A percentile compares a stretch with the other conserved stretches of the same genome.
phyloP scores from a whole-genome alignment of 2,113 vertebrate species.

The Neogale vison region DNA sequence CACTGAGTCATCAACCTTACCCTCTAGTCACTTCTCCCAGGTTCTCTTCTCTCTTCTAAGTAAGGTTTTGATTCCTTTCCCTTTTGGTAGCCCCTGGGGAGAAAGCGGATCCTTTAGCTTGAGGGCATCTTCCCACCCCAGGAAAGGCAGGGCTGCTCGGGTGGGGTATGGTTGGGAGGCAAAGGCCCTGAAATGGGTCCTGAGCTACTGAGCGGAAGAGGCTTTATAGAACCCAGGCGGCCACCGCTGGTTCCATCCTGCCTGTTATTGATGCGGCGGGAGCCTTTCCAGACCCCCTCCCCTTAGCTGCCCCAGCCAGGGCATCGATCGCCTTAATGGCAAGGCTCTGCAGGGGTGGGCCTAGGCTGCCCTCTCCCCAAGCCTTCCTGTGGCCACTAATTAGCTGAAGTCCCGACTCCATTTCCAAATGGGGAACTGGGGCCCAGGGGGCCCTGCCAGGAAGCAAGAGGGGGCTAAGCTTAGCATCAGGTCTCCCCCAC shows the following conservation, averaged over 20 bases:
- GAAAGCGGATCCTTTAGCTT: neutral
- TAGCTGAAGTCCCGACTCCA: constrained; percentile 37
- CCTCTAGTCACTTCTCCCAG: neutral
- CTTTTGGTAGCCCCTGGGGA: neutral
- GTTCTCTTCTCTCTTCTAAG: neutral
- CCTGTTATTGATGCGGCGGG: constrained; percentile 43
- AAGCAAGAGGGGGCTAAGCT: neutral
- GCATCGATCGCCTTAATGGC: constrained; percentile 70
- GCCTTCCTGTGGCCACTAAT: constrained; percentile 51
- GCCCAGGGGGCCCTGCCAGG: neutral
- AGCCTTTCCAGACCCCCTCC: constrained; percentile 34
- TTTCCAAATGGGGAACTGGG: constrained; percentile 6
- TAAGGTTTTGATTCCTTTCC: neutral
- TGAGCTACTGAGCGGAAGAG: neutral
- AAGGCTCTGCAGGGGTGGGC: neutral
- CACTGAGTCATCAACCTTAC: too few relatives aligned
- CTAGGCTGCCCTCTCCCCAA: constrained; percentile 41
- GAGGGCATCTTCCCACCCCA: neutral
- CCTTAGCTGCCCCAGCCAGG: neutral
- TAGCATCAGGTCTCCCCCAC: neutral
- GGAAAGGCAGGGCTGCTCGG: neutral
- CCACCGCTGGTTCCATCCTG: neutral
- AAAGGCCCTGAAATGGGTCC: neutral
- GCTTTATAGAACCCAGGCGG: constrained; percentile 2
- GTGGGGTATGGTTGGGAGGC: neutral